Percentiles rank a stretch among this genome's conserved stretches.
phyloP scores from a whole-genome alignment of 2,113 vertebrate species.

The Nycticebus coucang region DNA sequence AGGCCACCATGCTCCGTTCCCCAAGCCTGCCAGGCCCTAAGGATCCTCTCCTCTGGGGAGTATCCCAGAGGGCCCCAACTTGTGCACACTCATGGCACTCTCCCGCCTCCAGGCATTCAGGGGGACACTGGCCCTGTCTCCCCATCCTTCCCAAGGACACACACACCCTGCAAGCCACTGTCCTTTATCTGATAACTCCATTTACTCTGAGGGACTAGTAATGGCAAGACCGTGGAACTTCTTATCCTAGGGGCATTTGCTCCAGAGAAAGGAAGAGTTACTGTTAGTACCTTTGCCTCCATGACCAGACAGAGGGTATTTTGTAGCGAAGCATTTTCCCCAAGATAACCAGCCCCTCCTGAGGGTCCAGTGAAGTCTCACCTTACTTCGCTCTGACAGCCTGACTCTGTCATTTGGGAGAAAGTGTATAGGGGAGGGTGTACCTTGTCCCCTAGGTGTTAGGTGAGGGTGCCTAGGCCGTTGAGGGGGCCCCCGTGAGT shows the following conservation, averaged over 20 bases:
- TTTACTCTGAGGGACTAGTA: not conserved
- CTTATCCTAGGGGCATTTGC: not conserved
- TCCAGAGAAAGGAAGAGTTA: not conserved
- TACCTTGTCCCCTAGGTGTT: not conserved
- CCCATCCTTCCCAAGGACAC: not conserved
- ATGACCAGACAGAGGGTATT: not conserved
- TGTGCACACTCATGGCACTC: not conserved
- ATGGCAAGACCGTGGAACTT: not conserved
- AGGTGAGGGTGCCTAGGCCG: not conserved
- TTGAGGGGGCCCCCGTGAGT: too few relatives aligned
- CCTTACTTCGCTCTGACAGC: accelerated
- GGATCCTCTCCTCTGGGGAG: not conserved
- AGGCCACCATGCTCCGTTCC: conserved; percentile 66
- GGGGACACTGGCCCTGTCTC: too few relatives aligned
- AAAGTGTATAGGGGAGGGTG: not conserved
- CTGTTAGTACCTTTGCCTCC: not conserved
- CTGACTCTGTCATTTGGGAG: not conserved
- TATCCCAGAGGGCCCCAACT: not conserved
- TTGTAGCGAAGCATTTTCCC: not conserved
- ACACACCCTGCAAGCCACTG: not conserved
- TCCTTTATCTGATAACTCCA: not conserved
- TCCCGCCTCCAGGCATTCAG: not conserved
- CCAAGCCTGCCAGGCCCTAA: not conserved
- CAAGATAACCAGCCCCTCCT: not conserved
- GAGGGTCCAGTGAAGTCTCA: not conserved